A percentile compares a stretch with the other conserved stretches of the same genome.
These are phyloP conservation scores for Myotis davidii DNA, from an alignment of 2,113 vertebrate species.

Conservation along the genomic window DNA sequence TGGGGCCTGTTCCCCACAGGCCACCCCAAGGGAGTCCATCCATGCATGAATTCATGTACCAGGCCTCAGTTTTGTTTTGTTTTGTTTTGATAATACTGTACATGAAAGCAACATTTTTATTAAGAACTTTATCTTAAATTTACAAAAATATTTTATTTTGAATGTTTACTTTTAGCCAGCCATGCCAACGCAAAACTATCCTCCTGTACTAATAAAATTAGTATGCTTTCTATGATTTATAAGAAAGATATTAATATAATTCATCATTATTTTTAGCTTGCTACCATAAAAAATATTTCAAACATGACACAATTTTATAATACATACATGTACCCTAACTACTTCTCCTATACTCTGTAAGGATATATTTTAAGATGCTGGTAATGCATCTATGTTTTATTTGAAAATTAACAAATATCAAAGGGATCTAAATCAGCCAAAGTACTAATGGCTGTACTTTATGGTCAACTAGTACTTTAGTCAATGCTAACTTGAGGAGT, in stretches of 20 bases:
- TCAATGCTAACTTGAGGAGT: background rate
- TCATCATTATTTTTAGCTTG: background rate
- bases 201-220: background rate
- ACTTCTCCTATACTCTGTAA: background rate
- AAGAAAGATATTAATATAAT: background rate
- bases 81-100: background rate
- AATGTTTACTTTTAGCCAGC: background rate
- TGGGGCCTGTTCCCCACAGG: too few relatives aligned
- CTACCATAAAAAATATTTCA: background rate
- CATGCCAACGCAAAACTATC: background rate
- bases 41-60: too few relatives aligned
- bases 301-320: background rate
- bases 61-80: too few relatives aligned
- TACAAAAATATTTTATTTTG: constrained; percentile 22
- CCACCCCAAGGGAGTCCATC: too few relatives aligned
- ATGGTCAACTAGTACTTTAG: background rate
- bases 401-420: constrained; percentile 38
- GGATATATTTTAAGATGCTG: background rate
- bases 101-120: background rate
- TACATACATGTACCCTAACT: background rate
- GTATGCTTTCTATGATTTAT: background rate
- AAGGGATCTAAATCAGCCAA: background rate
- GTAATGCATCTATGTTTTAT: background rate
- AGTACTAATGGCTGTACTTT: background rate
- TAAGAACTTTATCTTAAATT: background rate